Evolutionary conservation across 1,140 invertebrate species (phyloP).

Genomic region (Conus betulinus): DNA sequence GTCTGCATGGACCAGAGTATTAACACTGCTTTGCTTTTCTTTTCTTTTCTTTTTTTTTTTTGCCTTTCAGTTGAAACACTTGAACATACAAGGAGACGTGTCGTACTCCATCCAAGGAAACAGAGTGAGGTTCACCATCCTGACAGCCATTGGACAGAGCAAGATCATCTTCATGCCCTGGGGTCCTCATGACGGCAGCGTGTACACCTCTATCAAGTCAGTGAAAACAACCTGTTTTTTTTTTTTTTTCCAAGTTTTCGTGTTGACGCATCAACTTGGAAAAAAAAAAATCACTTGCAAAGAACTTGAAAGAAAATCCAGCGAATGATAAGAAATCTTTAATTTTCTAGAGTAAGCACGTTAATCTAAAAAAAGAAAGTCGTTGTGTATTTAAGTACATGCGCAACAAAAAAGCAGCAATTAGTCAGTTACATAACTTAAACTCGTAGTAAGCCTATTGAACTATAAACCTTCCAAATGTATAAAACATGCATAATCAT

Average conservation of each 20-base stretch:
- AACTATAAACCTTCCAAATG: too few relatives aligned
- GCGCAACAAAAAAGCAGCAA: too few relatives aligned
- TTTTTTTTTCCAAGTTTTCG: not conserved
- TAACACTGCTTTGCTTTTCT: not conserved
- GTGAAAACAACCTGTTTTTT: not conserved
- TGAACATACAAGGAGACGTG: not conserved
- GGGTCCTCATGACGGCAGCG: not conserved
- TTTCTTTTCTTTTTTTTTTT: not conserved
- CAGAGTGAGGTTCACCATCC: not conserved
- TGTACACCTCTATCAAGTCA: constrained; percentile 16
- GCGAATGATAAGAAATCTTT: too few relatives aligned
- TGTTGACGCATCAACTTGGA: not conserved
- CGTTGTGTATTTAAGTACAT: too few relatives aligned
- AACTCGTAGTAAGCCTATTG: too few relatives aligned
- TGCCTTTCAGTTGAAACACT: not conserved
- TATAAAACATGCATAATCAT: too few relatives aligned
- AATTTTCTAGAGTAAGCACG: too few relatives aligned
- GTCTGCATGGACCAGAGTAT: too few relatives aligned
- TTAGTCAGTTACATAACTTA: too few relatives aligned
- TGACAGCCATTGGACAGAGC: constrained; percentile 25
- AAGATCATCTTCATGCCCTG: constrained; percentile 27
- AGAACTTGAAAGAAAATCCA: too few relatives aligned
- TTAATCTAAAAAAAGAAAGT: too few relatives aligned
- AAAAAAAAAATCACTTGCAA: too few relatives aligned
- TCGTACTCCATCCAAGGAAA: constrained; percentile 16